Evolutionary conservation across 2,797 vertebrate genomes (phyloP), one percentile per base, ranked within the genome.

Genomic region (Salarias fasciatus): DNA sequence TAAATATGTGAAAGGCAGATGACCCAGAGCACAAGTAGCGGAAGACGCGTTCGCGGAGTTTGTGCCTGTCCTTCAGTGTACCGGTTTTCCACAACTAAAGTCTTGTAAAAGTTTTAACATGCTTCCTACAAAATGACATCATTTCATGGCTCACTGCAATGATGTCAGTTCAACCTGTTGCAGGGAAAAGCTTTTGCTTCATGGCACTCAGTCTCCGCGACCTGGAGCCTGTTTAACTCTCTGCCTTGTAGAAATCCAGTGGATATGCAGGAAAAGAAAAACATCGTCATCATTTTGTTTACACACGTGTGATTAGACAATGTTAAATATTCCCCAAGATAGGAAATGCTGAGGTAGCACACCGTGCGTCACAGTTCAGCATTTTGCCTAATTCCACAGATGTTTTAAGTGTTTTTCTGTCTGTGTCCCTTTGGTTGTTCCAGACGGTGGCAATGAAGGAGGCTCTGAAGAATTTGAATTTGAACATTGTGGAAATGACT

Each of bases 401-500:
- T 86, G 55, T 67, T 75, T 70, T 43, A 56, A 61, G 2, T 55
- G 37, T 47, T 6, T 63, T 53, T 69, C 33, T 73, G 42, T 81
- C 69, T 85, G 35, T 79, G 63, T 72, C 5, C 15, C 18, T 77
- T 44, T 79, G 57, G 46, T 79, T 63, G 3, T 78, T 88, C 80
- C 86, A 99, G 98, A 93, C 94, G 29, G 93, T 94, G 87, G 90
- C 84, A 53, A 93, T 98, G 93, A 96, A 92, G 87, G 88, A 48
- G 53, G 93, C 88, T 9, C 77, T 99, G 78, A 91, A 93, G 80
- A 92, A 93, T 41, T 92, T 99, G 72, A 93, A 92, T 59, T 89
- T 99, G 80, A 98, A 98, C 63, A 88, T 98, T 13, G 93, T 98
- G 45, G 97, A 98, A 76, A 99, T 99, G 96, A 92, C 85, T 3